A percentile compares a stretch with the other conserved stretches of the same genome.
Conservation (phyloP, 1,140 invertebrate species). For the Zeugodacus cucurbitae region DNA sequence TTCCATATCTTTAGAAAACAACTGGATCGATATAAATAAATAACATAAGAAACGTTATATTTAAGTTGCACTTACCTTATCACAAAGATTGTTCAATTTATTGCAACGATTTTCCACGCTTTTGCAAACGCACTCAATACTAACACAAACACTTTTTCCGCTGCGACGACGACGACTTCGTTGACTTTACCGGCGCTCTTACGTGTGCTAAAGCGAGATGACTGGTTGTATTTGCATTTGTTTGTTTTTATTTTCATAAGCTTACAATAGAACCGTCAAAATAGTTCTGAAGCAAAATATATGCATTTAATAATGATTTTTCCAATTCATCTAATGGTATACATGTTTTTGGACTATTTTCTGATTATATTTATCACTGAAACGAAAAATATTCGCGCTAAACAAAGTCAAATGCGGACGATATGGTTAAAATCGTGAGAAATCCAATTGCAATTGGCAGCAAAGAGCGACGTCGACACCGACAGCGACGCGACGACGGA, state of each 20-base stretch:
- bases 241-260: conserved; percentile 8
- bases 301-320: not conserved
- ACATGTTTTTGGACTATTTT: not conserved
- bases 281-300: not conserved
- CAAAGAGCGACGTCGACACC: not conserved
- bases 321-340: not conserved
- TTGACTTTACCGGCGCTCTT: not conserved
- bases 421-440: not conserved
- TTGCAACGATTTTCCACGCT: not conserved
- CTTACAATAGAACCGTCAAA: not conserved
- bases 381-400: not conserved
- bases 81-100: not conserved
- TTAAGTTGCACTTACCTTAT: not conserved
- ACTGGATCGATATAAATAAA: not conserved
- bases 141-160: not conserved
- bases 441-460: not conserved
- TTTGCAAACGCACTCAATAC: not conserved
- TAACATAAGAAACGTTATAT: not conserved
- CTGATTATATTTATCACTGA: not conserved
- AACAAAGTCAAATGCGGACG: not conserved
- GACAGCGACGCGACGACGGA: not conserved
- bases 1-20: not conserved
- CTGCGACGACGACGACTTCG: not conserved
- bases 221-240: not conserved
- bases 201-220: conserved; percentile 4